Percentiles rank a stretch among this genome's conserved stretches.
Conservation (phyloP, 2,888 invertebrate genomes). For the Nymphalis urticae region DNA sequence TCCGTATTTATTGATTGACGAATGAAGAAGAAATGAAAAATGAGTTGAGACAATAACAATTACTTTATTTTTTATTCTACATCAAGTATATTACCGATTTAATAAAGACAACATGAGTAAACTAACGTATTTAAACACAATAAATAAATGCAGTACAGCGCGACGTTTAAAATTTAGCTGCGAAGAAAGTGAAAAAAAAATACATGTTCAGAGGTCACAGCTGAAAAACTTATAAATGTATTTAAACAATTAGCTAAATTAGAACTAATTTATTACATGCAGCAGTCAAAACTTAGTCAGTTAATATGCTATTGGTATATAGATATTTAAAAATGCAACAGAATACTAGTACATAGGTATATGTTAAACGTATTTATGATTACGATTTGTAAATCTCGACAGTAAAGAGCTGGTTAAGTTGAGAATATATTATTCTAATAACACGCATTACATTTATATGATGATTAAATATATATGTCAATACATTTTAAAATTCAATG, state of each 20-base stretch:
- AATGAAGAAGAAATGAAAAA: not conserved
- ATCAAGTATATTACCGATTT: not conserved
- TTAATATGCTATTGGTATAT: not conserved
- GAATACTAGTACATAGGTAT: not conserved
- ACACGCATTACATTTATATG: not conserved
- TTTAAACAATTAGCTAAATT: constrained; percentile 1
- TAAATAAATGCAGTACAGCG: constrained; percentile 8
- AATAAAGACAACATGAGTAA: constrained; percentile 9
- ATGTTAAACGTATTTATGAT: not conserved
- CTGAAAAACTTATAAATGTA: not conserved
- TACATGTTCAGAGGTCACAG: not conserved
- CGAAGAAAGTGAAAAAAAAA: not conserved
- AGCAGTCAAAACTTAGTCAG: constrained; percentile 5
- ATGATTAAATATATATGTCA: not conserved
- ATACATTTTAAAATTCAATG: not conserved
- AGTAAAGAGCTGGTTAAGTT: not conserved
- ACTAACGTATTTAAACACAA: constrained; percentile 8
- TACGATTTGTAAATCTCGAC: not conserved
- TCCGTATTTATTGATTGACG: not conserved
- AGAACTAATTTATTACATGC: not conserved
- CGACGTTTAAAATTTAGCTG: not conserved
- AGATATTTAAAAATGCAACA: not conserved
- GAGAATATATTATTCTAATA: not conserved
- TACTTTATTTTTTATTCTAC: not conserved
- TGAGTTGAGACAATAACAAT: not conserved